Conservation (phyloP, 2,888 invertebrate species). For the Morpho achilles region DNA sequence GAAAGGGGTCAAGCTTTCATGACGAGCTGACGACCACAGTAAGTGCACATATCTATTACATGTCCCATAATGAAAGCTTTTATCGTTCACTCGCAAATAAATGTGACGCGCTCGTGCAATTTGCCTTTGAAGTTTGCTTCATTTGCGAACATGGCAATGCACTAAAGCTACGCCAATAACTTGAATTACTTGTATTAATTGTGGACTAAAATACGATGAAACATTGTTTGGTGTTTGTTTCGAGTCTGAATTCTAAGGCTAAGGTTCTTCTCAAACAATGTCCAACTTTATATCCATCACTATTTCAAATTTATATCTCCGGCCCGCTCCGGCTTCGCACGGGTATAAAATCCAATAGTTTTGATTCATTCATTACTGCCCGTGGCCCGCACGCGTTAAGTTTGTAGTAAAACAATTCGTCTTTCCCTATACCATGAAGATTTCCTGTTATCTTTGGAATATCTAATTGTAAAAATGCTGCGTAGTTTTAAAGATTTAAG, state of each 20-base stretch:
- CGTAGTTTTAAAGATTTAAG: too few relatives aligned
- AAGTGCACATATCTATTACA: conserved; percentile 69
- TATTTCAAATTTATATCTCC: too few relatives aligned
- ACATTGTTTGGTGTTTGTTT: too few relatives aligned
- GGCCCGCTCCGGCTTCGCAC: too few relatives aligned
- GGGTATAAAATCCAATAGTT: too few relatives aligned
- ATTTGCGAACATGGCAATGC: conserved; percentile 50
- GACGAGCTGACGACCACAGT: conserved; percentile 43
- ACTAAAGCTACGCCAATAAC: conserved; percentile 54
- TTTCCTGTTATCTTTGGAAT: too few relatives aligned
- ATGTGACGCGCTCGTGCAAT: conserved; percentile 60
- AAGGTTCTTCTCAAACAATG: not conserved
- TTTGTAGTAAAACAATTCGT: too few relatives aligned
- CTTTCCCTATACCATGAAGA: too few relatives aligned
- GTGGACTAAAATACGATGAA: conserved; percentile 11
- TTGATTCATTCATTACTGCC: too few relatives aligned
- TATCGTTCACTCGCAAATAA: conserved; percentile 60
- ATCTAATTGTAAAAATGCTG: too few relatives aligned
- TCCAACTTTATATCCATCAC: not conserved
- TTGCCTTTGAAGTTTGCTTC: conserved; percentile 62
- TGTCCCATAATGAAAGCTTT: conserved; percentile 62
- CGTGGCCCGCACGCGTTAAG: too few relatives aligned
- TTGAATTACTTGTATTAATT: conserved; percentile 47
- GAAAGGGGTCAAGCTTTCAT: conserved; percentile 31
- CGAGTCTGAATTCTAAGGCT: too few relatives aligned